Evolutionary conservation across 2,113 vertebrate species (phyloP).

Genomic region (Chaenogobius annularis): DNA sequence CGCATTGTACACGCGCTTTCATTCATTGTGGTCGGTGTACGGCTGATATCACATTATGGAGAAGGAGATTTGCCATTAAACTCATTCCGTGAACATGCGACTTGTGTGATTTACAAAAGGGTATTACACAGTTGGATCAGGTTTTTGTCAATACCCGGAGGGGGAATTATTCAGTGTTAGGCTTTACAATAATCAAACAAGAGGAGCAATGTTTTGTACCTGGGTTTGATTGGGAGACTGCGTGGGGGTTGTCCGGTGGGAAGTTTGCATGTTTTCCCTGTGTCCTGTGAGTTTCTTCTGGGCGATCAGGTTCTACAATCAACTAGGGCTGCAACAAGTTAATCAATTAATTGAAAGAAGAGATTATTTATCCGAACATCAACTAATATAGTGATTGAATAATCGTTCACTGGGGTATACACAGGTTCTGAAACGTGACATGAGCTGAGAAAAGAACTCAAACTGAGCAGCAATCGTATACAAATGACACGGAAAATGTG

Average conservation of each 20-base stretch:
- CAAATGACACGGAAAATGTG: too few species aligned
- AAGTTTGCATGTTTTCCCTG: background rate
- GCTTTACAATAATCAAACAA: background rate
- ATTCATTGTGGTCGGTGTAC: constrained; percentile 22
- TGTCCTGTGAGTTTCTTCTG: background rate
- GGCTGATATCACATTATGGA: constrained; percentile 32
- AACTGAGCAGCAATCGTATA: too few species aligned
- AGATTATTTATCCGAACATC: too few species aligned
- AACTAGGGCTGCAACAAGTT: too few species aligned
- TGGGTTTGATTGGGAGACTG: background rate
- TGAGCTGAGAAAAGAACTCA: too few species aligned
- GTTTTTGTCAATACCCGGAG: constrained; percentile 9
- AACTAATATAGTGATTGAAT: too few species aligned
- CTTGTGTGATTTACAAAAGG: constrained; percentile 34
- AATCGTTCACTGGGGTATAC: too few species aligned
- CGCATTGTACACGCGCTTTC: constrained; percentile 30
- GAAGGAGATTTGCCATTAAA: constrained; percentile 40
- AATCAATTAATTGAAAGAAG: too few species aligned
- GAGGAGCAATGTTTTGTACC: background rate
- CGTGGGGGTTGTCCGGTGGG: background rate
- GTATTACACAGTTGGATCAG: constrained; percentile 19
- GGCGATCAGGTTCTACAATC: background rate
- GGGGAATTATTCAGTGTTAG: constrained; percentile 5
- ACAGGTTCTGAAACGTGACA: too few species aligned
- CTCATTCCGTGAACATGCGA: constrained; percentile 37